These are phyloP conservation scores for Phrynocephalus forsythii DNA, from an alignment of 2,797 vertebrate species.

Conservation along the genomic window DNA sequence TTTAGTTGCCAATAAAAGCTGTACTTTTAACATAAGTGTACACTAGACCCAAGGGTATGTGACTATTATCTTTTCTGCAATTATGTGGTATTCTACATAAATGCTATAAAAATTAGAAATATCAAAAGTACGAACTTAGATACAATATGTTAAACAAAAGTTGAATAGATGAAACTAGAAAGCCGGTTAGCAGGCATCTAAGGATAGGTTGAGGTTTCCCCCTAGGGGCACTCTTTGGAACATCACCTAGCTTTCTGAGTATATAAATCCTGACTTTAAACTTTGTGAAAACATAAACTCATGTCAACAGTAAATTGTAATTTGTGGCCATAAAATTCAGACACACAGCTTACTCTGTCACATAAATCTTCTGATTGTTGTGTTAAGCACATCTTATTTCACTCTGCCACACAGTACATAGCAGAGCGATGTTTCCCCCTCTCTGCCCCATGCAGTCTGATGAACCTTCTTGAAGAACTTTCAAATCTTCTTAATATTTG, in stretches of 20 bases:
- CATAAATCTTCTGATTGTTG: slow-evolving; percentile 56
- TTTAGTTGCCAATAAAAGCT: slow-evolving; percentile 87
- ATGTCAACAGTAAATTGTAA: slow-evolving; percentile 61
- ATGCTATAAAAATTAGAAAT: slow-evolving; percentile 81
- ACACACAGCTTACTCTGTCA: slow-evolving; percentile 50
- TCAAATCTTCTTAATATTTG: neutral
- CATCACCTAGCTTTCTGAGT: slow-evolving; percentile 62
- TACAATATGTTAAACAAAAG: slow-evolving; percentile 58
- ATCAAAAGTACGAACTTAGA: slow-evolving; percentile 81
- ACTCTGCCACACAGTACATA: slow-evolving; percentile 52
- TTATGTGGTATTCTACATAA: slow-evolving; percentile 87
- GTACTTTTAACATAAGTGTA: slow-evolving; percentile 88
- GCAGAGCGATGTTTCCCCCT: neutral
- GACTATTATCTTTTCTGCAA: slow-evolving; percentile 87
- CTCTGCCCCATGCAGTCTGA: neutral
- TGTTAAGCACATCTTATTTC: slow-evolving; percentile 55
- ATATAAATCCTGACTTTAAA: slow-evolving; percentile 67
- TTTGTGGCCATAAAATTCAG: slow-evolving; percentile 40
- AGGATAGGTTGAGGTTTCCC: slow-evolving; percentile 83
- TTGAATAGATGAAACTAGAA: slow-evolving; percentile 66
- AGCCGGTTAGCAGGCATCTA: slow-evolving; percentile 50
- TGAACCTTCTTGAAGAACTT: neutral
- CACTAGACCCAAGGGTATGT: slow-evolving; percentile 85
- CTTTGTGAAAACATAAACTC: slow-evolving; percentile 62
- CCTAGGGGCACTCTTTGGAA: slow-evolving; percentile 80